Percentiles rank a stretch among this genome's conserved stretches.
These are phyloP conservation scores for Drosophila falleni DNA, from an alignment of 2,888 invertebrate species.

Conservation along the genomic window DNA sequence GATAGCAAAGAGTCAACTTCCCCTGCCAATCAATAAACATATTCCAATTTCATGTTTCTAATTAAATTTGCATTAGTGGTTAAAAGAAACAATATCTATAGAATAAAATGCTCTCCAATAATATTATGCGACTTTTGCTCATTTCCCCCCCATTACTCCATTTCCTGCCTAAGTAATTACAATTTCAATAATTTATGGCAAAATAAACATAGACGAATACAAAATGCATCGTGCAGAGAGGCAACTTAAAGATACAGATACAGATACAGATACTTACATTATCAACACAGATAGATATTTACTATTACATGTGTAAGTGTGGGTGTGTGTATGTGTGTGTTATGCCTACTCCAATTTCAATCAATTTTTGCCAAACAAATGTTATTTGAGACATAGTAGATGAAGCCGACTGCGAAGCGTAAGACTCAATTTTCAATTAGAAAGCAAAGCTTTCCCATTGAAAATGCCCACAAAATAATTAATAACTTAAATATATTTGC, in stretches of 20 bases:
- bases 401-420: not conserved
- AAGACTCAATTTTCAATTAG: conserved; percentile 55
- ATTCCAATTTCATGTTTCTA: conserved; percentile 55
- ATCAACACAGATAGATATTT: conserved; percentile 3
- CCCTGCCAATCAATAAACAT: conserved; percentile 33
- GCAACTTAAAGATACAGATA: conserved; percentile 31
- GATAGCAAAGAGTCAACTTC: conserved; percentile 3
- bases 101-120: conserved; percentile 24
- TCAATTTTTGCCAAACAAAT: conserved; percentile 68
- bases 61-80: conserved; percentile 72
- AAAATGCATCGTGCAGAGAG: conserved; percentile 38
- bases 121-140: conserved; percentile 31
- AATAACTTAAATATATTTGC: conserved; percentile 72
- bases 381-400: conserved; percentile 49
- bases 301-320: not conserved
- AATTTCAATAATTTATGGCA: conserved; percentile 77
- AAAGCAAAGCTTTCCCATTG: conserved; percentile 38
- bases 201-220: conserved; percentile 49
- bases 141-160: conserved; percentile 25
- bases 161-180: conserved; percentile 71
- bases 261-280: conserved; percentile 21
- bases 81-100: conserved; percentile 14
- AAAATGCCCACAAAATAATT: conserved; percentile 67
- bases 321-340: conserved; percentile 22
- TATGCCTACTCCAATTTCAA: conserved; percentile 53